Evolutionary conservation across 2,113 vertebrate species (phyloP), one percentile per base, ranked within the genome.

Genomic region (Pollimyrus isidori): DNA sequence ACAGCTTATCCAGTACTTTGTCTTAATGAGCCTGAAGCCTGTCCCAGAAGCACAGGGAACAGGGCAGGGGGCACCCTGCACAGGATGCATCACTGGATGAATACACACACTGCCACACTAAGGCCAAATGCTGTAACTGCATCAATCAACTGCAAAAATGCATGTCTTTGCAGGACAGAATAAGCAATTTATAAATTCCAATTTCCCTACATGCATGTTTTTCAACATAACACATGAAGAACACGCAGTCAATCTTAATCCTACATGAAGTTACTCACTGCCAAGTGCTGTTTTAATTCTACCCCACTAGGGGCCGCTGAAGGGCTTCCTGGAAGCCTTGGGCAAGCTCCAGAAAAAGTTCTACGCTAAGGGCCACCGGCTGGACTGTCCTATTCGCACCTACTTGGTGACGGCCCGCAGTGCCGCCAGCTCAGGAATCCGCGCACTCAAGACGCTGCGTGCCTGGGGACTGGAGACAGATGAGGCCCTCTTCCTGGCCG

Each of bases 301-400:
- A 0, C 91, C 88, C 82, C 19, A 0, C 0, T 90, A 99, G 98
- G 98, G 98, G 21, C 98, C 98, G 4, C 92, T 99, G 52, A 99
- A 99, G 89, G 95, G 98, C 88, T 99, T 99, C 92, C 93, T 99
- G 93, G 98, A 99, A 91, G 95, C 96, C 0, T 95, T 99, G 83
- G 98, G 98, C 7, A 97, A 98, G 93, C 96, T 99, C 69, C 98
- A 99, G 95, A 99, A 99, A 94, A 99, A 98, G 93, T 99, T 99
- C 92, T 99, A 99, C 7, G 96, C 96, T 87, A 99, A 98, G 93
- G 98, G 98, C 90, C 95, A 98, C 91, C 94, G 98, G 49, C 93
- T 99, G 93, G 95, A 98, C 92, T 99, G 98, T 7, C 98, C 98
- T 0, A 99, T 99, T 91, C 97, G 98, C 83, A 99, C 98, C 53